Evolutionary conservation across 2,113 vertebrate species (phyloP), one percentile per base, ranked within the genome.

Genomic region (Brachyhypopomus occidentalis): DNA sequence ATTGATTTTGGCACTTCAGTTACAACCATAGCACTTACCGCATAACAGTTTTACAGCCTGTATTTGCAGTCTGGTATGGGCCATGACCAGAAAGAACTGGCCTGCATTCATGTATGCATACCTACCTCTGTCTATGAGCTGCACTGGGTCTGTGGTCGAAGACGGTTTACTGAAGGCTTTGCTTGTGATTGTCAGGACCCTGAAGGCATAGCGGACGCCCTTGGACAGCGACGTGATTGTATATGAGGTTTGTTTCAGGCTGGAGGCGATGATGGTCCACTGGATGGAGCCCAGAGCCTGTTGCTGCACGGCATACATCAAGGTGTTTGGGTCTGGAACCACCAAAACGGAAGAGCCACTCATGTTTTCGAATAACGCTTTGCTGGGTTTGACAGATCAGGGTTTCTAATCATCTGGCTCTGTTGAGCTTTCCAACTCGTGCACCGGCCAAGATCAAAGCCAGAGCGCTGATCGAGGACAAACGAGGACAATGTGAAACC

Each of bases 101-200:
- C 36, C 25, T 73, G 58, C 45, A 59, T 62, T 63, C 41, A 67
- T 52, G 14, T 73, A 5, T 62, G 56, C 16, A 75, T 19, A 2
- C 23, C 83, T 84, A 99, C 98, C 97, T 38, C 86, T 89, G 76
- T 98, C 96, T 87, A 97, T 84, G 8, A 99, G 94, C 84, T 95
- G 94, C 48, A 95, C 89, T 0, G 95, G 94, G 5, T 97, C 96
- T 0, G 96, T 96, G 11, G 94, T 78, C 0, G 93, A 89, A 0
- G 96, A 98, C 0, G 98, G 97, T 64, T 97, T 99, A 94, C 97
- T 98, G 91, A 96, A 97, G 76, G 94, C 94, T 87, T 97, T 97
- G 81, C 94, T 89, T 3, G 96, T 97, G 85, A 95, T 92, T 1
- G 96, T 97, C 85, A 98, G 93, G 83, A 99, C 92, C 48, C 98